Conservation (phyloP, 2,797 vertebrate genomes). For the Macropodus opercularis region DNA sequence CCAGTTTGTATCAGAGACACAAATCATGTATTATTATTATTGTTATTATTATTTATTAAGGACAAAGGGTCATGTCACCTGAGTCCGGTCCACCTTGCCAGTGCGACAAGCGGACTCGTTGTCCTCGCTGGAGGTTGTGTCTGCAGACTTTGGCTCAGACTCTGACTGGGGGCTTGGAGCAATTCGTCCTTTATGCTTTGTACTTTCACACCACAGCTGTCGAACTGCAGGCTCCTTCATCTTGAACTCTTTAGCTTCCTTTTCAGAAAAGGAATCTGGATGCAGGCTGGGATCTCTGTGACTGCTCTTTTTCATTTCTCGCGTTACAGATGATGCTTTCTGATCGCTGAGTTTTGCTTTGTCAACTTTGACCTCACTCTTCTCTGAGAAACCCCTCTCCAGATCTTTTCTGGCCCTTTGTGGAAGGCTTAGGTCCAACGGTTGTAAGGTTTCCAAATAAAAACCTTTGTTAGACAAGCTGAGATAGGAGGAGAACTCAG, state of each 20-base stretch:
- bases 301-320: not conserved
- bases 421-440: slow-evolving; percentile 79
- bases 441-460: slow-evolving; percentile 16
- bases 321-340: not conserved
- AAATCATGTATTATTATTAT: too few relatives aligned
- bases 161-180: slow-evolving; percentile 32
- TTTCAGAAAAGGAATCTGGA: not conserved
- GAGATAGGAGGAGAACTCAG: slow-evolving; percentile 60
- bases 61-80: slow-evolving; percentile 55
- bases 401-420: slow-evolving; percentile 51
- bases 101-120: slow-evolving; percentile 33
- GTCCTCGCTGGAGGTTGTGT: slow-evolving; percentile 71
- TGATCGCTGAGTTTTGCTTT: not conserved
- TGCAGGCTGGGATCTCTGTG: not conserved
- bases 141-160: slow-evolving; percentile 46
- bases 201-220: not conserved
- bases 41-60: too few relatives aligned
- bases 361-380: not conserved
- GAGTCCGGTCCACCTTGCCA: slow-evolving; percentile 58
- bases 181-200: not conserved
- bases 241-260: not conserved
- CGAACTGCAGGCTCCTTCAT: not conserved
- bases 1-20: too few relatives aligned
- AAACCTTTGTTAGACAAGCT: slow-evolving; percentile 46
- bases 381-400: not conserved